Evolutionary conservation across 2,113 vertebrate genomes (phyloP).

Genomic region (Chamaetylas fuelleborni): DNA sequence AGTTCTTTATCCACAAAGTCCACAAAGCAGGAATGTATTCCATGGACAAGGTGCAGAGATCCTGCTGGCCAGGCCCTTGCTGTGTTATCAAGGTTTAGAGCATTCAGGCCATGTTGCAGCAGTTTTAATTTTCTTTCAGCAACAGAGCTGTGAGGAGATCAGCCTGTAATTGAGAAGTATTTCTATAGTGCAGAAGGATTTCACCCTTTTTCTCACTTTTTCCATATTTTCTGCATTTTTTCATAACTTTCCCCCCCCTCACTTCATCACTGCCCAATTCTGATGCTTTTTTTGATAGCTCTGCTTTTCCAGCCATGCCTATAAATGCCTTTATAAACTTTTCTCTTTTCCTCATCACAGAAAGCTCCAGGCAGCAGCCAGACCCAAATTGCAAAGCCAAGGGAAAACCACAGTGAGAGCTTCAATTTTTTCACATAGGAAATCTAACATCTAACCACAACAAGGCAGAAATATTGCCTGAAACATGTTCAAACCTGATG

Average conservation of each 20-base stretch:
- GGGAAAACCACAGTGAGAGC: neutral
- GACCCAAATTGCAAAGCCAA: neutral
- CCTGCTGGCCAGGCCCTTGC: neutral
- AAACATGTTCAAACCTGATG: neutral
- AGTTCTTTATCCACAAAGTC: neutral
- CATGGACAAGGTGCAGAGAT: neutral
- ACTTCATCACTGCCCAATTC: neutral
- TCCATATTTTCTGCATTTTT: neutral
- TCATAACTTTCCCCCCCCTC: neutral
- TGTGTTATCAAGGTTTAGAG: neutral
- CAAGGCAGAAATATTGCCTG: neutral
- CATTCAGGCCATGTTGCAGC: rapidly evolving
- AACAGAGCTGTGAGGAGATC: neutral
- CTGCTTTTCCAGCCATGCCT: neutral
- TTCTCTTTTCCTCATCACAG: neutral
- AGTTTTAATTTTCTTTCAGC: neutral
- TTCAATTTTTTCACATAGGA: neutral
- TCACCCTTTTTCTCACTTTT: neutral
- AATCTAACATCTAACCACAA: neutral
- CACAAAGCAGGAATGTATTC: neutral
- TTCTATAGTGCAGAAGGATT: neutral
- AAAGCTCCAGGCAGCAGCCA: neutral
- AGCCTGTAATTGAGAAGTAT: neutral
- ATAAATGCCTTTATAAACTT: neutral
- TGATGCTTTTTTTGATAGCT: neutral